Evolutionary conservation across 1,140 invertebrate genomes (phyloP).

Genomic region (Araneus ventricosus): DNA sequence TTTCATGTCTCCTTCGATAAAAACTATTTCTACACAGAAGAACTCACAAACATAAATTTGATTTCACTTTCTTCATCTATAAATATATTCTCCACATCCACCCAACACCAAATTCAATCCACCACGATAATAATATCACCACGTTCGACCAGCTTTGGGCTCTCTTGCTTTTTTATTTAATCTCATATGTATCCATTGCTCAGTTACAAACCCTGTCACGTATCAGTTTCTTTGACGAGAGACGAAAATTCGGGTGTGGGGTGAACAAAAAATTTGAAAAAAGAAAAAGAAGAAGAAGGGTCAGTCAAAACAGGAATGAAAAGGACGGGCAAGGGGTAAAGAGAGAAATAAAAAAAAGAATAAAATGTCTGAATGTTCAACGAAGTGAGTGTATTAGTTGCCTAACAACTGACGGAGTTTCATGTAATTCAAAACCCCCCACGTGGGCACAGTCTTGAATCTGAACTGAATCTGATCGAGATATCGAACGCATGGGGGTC

Average conservation of each 20-base stretch:
- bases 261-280: not conserved
- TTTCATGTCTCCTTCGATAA: constrained; percentile 23
- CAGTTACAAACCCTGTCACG: constrained; percentile 58
- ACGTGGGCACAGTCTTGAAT: constrained; percentile 47
- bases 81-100: constrained; percentile 28
- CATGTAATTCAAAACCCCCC: constrained; percentile 72
- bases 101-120: constrained; percentile 59
- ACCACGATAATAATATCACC: constrained; percentile 56
- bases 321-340: constrained; percentile 43
- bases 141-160: not conserved
- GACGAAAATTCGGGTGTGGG: constrained; percentile 11
- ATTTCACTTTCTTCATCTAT: constrained; percentile 27
- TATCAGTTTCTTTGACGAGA: constrained; percentile 60
- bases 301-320: constrained; percentile 69
- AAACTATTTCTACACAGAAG: constrained; percentile 13
- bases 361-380: constrained; percentile 65
- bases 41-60: constrained; percentile 51
- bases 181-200: constrained; percentile 56
- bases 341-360: constrained; percentile 7
- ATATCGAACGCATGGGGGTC: constrained; percentile 57
- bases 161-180: constrained; percentile 47
- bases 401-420: constrained; percentile 66
- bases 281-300: constrained; percentile 15
- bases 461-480: constrained; percentile 72
- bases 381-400: constrained; percentile 72